Percentiles rank a stretch among this genome's conserved stretches.
Evolutionary conservation across 2,797 vertebrate genomes (phyloP).

Genomic region (Gouania willdenowi): DNA sequence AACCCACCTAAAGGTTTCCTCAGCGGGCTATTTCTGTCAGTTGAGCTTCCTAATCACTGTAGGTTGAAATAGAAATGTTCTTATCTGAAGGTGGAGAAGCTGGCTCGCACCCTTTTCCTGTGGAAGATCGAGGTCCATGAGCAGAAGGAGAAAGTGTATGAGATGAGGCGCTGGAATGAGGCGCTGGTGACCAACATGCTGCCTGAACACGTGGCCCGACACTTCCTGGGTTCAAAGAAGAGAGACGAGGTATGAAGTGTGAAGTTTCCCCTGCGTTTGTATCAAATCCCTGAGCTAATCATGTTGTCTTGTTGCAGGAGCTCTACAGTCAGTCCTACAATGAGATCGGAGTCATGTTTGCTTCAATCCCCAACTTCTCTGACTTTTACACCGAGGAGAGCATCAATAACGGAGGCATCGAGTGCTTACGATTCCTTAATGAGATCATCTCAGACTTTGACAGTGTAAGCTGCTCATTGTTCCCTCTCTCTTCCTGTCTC

Average conservation of each 20-base stretch:
- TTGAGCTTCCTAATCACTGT: too few relatives aligned
- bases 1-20: too few relatives aligned
- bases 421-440: conserved; percentile 95
- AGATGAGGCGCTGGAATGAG: conserved; percentile 96
- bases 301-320: conserved; percentile 70
- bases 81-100: conserved; percentile 84
- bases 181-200: conserved; percentile 96
- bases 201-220: conserved; percentile 87
- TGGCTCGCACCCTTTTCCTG: conserved; percentile 88
- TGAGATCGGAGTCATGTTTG: conserved; percentile 97
- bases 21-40: too few relatives aligned
- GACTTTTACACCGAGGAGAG: conserved; percentile 98
- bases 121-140: conserved; percentile 96
- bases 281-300: too few relatives aligned
- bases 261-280: too few relatives aligned
- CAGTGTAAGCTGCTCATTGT: conserved; percentile 72
- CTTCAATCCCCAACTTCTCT: conserved; percentile 94
- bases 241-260: conserved; percentile 83
- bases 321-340: conserved; percentile 96
- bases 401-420: conserved; percentile 96
- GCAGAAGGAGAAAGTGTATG: conserved; percentile 94
- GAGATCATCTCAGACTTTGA: conserved; percentile 99
- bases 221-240: conserved; percentile 95
- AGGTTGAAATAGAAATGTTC: too few relatives aligned
- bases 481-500: background rate